These are phyloP conservation scores for Sebastes glaucus DNA, from an alignment of 2,797 vertebrate genomes.

Conservation along the genomic window DNA sequence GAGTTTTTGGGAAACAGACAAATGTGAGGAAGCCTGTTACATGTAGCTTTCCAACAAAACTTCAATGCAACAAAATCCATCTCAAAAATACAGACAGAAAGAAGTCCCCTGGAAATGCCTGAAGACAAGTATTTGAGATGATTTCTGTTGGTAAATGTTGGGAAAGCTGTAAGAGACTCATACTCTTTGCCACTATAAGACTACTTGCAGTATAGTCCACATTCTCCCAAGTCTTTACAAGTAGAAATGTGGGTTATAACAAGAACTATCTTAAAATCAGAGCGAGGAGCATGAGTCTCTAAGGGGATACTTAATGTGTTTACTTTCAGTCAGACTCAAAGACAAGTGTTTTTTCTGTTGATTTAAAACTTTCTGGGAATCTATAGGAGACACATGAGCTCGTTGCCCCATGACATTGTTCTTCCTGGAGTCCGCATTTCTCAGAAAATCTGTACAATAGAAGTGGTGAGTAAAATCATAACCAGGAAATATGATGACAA, in stretches of 20 bases:
- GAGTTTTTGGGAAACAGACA: slow-evolving; percentile 8
- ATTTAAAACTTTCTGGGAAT: slow-evolving; percentile 11
- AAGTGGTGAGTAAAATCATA: neutral
- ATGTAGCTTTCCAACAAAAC: slow-evolving; percentile 11
- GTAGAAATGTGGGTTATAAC: neutral
- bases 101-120: neutral
- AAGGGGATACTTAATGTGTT: neutral
- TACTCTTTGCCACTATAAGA: neutral
- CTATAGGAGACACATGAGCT: neutral
- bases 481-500: neutral
- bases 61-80: slow-evolving; percentile 20
- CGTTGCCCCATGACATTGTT: neutral
- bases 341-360: neutral
- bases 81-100: slow-evolving; percentile 5
- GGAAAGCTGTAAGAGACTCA: neutral
- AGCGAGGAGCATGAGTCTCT: neutral
- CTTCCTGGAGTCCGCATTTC: neutral
- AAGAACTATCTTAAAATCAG: neutral
- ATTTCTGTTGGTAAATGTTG: slow-evolving; percentile 16
- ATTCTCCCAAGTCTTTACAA: neutral
- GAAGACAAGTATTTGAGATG: neutral
- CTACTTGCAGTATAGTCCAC: neutral
- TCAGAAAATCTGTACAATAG: neutral
- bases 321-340: neutral
- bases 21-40: neutral